Conservation (phyloP, 2,113 vertebrate genomes). For the Calyptommatus sinebrachiatus region DNA sequence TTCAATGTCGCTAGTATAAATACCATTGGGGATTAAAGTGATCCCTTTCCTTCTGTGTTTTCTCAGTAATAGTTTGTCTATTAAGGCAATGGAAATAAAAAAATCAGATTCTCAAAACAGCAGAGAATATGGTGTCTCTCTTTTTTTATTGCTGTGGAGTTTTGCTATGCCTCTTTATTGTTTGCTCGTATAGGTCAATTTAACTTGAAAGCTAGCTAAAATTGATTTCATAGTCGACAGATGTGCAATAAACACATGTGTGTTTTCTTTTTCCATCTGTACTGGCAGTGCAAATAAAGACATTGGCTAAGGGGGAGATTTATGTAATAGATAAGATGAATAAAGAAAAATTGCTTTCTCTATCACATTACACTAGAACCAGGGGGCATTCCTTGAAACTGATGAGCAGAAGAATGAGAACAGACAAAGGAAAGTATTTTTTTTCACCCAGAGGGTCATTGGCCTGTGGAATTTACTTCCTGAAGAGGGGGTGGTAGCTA, state of each 20-base stretch:
- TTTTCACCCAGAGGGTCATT: too few species aligned
- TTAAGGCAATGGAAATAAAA: background rate
- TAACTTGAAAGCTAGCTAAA: background rate
- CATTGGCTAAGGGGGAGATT: too few species aligned
- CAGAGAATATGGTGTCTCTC: background rate
- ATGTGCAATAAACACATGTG: background rate
- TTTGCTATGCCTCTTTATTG: background rate
- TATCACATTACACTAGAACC: too few species aligned
- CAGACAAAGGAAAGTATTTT: too few species aligned
- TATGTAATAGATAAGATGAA: too few species aligned
- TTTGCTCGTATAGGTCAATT: background rate
- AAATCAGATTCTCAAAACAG: background rate
- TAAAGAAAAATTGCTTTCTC: too few species aligned
- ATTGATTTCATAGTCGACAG: background rate
- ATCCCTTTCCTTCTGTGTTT: background rate
- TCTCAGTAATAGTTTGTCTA: slow-evolving; percentile 15
- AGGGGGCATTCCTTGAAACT: too few species aligned
- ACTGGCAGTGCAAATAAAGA: background rate
- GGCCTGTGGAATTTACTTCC: too few species aligned
- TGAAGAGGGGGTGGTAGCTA: too few species aligned
- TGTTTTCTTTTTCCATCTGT: background rate
- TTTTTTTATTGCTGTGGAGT: background rate
- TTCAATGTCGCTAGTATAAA: slow-evolving; percentile 2
- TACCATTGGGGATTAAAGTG: background rate
- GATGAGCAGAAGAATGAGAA: too few species aligned